A percentile compares a stretch with the other conserved stretches of the same genome.
phyloP scores from a whole-genome alignment of 2,888 invertebrate genomes.

The Hypomecis punctinalis region DNA sequence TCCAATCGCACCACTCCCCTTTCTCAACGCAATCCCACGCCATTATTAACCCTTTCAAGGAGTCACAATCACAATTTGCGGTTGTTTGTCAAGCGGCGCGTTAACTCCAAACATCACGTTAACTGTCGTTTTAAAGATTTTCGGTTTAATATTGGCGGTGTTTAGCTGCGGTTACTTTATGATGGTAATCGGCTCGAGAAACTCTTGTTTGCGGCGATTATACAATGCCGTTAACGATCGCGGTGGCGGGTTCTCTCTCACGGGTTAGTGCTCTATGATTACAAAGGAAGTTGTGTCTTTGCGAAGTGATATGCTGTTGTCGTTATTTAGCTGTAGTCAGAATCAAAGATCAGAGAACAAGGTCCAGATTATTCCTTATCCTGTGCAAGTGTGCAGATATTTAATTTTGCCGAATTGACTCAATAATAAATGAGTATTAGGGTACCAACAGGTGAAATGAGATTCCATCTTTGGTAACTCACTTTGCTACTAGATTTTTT shows the following conservation, averaged over 20 bases:
- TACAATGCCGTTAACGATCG: constrained; percentile 37
- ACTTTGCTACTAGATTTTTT: no score
- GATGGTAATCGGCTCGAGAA: constrained; percentile 43
- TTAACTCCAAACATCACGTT: constrained; percentile 40
- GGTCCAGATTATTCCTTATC: no score
- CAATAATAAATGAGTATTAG: no score
- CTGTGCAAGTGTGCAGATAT: no score
- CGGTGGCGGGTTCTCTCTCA: constrained; percentile 26
- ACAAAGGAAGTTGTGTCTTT: constrained; percentile 5
- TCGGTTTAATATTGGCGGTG: constrained; percentile 32
- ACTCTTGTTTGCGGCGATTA: constrained; percentile 31
- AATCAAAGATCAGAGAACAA: no score
- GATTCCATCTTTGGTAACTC: no score
- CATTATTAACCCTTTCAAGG: constrained; percentile 83
- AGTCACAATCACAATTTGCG: constrained; percentile 81
- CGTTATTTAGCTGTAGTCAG: background rate
- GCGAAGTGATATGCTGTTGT: background rate
- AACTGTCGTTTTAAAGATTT: constrained; percentile 45
- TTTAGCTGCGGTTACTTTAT: constrained; percentile 44
- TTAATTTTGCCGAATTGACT: no score
- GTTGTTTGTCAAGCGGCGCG: constrained; percentile 66
- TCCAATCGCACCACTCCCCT: constrained; percentile 25
- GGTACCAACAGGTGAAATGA: no score
- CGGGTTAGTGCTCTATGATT: constrained; percentile 21
- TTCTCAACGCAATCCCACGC: constrained; percentile 71